A percentile compares a stretch with the other conserved stretches of the same genome.
Conservation (phyloP, 2,888 invertebrate species). For the Vanessa cardui region DNA sequence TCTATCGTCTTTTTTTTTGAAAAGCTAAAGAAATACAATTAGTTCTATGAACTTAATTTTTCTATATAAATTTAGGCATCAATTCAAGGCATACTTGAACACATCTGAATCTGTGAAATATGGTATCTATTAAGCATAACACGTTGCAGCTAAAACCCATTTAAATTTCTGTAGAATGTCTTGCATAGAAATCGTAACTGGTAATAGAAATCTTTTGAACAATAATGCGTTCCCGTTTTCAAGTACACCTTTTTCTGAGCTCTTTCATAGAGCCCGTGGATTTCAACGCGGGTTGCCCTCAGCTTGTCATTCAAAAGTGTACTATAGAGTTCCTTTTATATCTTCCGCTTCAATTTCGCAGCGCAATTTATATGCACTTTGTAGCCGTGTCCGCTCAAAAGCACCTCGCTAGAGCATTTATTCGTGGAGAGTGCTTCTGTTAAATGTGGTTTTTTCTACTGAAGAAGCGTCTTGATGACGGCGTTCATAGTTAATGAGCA, state of each 20-base stretch:
- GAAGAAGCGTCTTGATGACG: constrained; percentile 80
- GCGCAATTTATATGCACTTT: constrained; percentile 82
- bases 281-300: constrained; percentile 61
- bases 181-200: constrained; percentile 17
- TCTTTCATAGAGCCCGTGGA: constrained; percentile 55
- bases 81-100: too few relatives aligned
- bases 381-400: constrained; percentile 72
- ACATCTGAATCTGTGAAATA: background rate
- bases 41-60: background rate
- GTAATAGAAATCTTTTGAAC: constrained; percentile 39
- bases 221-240: constrained; percentile 40
- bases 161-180: background rate
- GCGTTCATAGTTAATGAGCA: constrained; percentile 82
- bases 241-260: constrained; percentile 47
- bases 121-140: background rate
- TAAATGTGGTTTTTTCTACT: constrained; percentile 75
- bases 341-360: constrained; percentile 73
- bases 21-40: too few relatives aligned
- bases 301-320: constrained; percentile 70
- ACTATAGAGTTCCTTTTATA: constrained; percentile 66
- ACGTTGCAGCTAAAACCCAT: background rate
- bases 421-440: constrained; percentile 72
- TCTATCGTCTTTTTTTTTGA: too few relatives aligned
- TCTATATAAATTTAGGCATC: background rate
- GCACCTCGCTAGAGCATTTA: constrained; percentile 67